Evolutionary conservation across 2,797 vertebrate genomes (phyloP).

Genomic region (Halcyon badia): DNA sequence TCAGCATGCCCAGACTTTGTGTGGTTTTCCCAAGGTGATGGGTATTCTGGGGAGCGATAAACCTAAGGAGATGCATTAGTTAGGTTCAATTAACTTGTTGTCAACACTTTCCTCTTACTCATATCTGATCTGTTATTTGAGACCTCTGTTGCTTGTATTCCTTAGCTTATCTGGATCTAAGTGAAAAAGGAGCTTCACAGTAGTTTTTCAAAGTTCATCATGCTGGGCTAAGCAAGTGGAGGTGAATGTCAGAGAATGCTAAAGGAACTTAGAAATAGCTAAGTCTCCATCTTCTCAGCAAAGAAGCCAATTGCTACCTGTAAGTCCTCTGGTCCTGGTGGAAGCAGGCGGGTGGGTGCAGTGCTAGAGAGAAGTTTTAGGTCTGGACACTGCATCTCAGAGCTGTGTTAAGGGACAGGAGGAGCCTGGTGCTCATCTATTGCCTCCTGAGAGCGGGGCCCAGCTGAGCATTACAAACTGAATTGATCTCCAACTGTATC

Average conservation of each 20-base stretch:
- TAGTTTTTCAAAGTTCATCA: neutral
- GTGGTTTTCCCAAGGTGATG: neutral
- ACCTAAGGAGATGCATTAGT: neutral
- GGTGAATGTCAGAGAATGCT: neutral
- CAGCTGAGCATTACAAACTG: accelerated
- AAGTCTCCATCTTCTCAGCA: neutral
- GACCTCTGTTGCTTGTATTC: neutral
- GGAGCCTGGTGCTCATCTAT: neutral
- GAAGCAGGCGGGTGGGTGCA: neutral
- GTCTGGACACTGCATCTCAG: neutral
- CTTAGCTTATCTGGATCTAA: neutral
- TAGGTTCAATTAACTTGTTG: neutral
- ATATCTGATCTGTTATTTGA: neutral
- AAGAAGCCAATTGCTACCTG: neutral
- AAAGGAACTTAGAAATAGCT: neutral
- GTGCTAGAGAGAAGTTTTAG: neutral
- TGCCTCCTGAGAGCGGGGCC: neutral
- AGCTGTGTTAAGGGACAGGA: neutral
- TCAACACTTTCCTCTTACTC: neutral
- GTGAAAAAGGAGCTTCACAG: neutral
- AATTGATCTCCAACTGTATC: neutral
- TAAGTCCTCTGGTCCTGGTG: neutral
- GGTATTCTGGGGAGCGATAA: neutral
- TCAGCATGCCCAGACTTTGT: neutral
- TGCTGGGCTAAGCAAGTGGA: neutral